Evolutionary conservation across 2,797 vertebrate genomes (phyloP).

Genomic region (Anisognathus igniventris): DNA sequence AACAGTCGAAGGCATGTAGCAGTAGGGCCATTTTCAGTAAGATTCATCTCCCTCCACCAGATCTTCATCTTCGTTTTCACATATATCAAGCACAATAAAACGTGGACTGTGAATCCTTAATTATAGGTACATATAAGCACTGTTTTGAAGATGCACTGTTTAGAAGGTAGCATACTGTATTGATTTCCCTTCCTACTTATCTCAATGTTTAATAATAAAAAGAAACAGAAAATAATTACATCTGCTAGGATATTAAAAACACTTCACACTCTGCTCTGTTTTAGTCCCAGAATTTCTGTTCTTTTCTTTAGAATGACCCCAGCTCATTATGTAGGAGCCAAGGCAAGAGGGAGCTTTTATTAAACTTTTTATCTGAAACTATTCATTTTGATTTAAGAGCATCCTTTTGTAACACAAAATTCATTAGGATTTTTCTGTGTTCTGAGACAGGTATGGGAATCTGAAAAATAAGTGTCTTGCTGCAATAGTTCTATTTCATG

Average conservation of each 20-base stretch:
- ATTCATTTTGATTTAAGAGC: conserved; percentile 5
- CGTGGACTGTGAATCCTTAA: not conserved
- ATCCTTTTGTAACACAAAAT: not conserved
- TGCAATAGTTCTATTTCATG: not conserved
- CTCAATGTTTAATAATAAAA: not conserved
- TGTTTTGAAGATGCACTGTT: not conserved
- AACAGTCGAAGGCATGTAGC: not conserved
- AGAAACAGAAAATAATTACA: not conserved
- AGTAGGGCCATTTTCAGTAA: not conserved
- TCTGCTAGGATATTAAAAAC: not conserved
- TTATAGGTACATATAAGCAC: not conserved
- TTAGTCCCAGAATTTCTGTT: not conserved
- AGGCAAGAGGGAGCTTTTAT: not conserved
- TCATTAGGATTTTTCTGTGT: not conserved
- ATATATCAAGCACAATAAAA: not conserved
- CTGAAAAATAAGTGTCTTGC: not conserved
- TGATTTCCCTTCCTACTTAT: not conserved
- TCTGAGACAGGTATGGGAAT: not conserved
- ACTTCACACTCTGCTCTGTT: not conserved
- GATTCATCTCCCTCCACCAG: not conserved
- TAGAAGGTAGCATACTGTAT: not conserved
- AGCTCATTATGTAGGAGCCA: not conserved
- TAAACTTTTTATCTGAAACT: conserved; percentile 3
- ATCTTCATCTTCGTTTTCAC: not conserved
- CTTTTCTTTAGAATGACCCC: not conserved